Evolutionary conservation across 2,113 vertebrate genomes (phyloP), one percentile per base, ranked within the genome.

Genomic region (Hypanus sabinus): DNA sequence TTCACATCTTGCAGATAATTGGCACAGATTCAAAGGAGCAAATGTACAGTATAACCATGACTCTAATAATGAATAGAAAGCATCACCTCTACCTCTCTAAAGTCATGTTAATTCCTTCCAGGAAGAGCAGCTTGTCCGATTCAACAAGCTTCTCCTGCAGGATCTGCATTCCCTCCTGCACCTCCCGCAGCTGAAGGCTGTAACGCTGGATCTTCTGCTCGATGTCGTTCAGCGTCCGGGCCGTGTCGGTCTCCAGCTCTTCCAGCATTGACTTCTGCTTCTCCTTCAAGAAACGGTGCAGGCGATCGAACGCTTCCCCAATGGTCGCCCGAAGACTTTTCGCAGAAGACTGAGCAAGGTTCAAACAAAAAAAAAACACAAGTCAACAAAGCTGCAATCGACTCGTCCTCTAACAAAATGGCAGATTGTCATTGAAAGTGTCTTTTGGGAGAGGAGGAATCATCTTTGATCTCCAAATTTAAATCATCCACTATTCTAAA

Each of bases 241-340:
- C 98, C 0, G 98, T 99, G 95, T 99, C 99, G 0, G 97, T 97
- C 97, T 99, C 99, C 96, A 99, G 97, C 96, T 99, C 99, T 95
- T 99, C 99, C 96, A 99, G 96, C 98, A 99, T 99, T 94, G 98
- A 98, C 96, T 99, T 99, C 96, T 99, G 99, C n/a, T 98, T 97
- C 95, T 99, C 99, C 0, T 98, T 97, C 94, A 99, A 96, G 95
- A 99, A 98, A 46, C 98, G 98, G 96, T 99, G 98, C 94, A 99
- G 97, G 27, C 98, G 96, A 95, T 99, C 98, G 0, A 99, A 99
- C 0, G 98, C 98, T 30, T 99, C 99, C 0, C 98, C 97, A 0
- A 99, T 99, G 0, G 98, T 99, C 8, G 97, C 98, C 2, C 98
- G 97, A 92, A 99, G 96, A 95, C 98, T 97, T 95, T 99, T 99